These are phyloP conservation scores for Rostratula benghalensis DNA, from an alignment of 2,113 vertebrate species.

Conservation along the genomic window DNA sequence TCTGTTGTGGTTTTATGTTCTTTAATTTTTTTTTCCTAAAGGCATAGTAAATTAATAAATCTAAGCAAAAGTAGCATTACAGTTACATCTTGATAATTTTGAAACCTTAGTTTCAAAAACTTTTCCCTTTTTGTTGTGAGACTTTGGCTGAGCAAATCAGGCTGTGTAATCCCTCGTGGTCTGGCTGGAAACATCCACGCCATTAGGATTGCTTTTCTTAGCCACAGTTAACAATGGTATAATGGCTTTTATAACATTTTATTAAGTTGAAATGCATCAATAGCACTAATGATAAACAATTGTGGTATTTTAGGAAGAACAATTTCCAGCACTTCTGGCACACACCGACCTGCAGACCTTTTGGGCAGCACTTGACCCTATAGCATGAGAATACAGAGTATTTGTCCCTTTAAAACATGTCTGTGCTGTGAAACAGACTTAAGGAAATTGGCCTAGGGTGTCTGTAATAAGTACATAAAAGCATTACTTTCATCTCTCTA, in stretches of 20 bases:
- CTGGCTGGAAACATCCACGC: constrained; percentile 13
- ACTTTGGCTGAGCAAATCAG: background rate
- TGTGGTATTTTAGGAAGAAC: constrained; percentile 43
- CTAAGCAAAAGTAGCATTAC: background rate
- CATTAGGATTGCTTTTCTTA: constrained; percentile 55
- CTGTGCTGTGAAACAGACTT: background rate
- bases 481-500: background rate
- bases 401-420: background rate
- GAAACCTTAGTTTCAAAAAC: constrained; percentile 3
- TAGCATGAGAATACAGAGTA: background rate
- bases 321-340: background rate
- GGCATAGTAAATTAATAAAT: background rate
- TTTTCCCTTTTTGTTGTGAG: background rate
- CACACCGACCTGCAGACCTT: background rate
- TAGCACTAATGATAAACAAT: constrained; percentile 28
- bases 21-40: background rate
- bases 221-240: constrained; percentile 36
- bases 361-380: background rate
- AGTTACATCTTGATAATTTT: background rate
- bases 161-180: background rate
- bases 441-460: background rate
- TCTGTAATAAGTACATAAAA: background rate
- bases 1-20: background rate
- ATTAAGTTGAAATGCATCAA: constrained; percentile 56
- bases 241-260: constrained; percentile 51